These are phyloP conservation scores for Pseudoips prasinana DNA, from an alignment of 2,888 invertebrate genomes.

Conservation along the genomic window DNA sequence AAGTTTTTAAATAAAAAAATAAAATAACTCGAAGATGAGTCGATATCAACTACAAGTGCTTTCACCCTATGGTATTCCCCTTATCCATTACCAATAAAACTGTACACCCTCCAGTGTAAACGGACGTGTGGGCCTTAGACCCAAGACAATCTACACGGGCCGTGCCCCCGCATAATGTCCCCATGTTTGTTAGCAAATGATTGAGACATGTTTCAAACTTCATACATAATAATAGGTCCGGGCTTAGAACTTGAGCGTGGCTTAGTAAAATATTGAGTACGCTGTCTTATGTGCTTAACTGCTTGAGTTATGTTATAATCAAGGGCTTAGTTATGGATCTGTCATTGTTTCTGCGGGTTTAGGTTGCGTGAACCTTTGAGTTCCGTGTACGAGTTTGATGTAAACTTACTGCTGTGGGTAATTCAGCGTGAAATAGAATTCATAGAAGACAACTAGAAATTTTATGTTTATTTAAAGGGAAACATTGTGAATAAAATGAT, in stretches of 20 bases:
- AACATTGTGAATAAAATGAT: too few relatives aligned
- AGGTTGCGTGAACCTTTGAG: neutral
- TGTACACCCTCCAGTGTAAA: constrained; percentile 14
- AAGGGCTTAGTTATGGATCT: constrained; percentile 27
- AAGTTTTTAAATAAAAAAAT: too few relatives aligned
- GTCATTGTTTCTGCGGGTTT: constrained; percentile 18
- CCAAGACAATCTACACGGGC: constrained; percentile 7
- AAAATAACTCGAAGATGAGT: too few relatives aligned
- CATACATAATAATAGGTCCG: constrained; percentile 41
- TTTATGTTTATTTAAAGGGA: too few relatives aligned
- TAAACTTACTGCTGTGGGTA: too few relatives aligned
- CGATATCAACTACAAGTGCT: too few relatives aligned
- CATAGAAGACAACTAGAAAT: too few relatives aligned
- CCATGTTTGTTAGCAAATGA: constrained; percentile 38
- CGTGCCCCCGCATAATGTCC: constrained; percentile 40
- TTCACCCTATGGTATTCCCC: too few relatives aligned
- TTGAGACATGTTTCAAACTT: constrained; percentile 47
- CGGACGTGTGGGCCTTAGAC: constrained; percentile 6
- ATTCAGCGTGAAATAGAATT: too few relatives aligned
- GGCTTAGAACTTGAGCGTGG: constrained; percentile 40
- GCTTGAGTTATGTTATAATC: constrained; percentile 35
- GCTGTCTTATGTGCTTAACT: constrained; percentile 36
- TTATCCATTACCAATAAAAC: neutral
- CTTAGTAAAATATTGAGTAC: constrained; percentile 41
- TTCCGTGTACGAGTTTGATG: too few relatives aligned